phyloP scores from a whole-genome alignment of 2,113 vertebrate species.

The Python bivittatus region DNA sequence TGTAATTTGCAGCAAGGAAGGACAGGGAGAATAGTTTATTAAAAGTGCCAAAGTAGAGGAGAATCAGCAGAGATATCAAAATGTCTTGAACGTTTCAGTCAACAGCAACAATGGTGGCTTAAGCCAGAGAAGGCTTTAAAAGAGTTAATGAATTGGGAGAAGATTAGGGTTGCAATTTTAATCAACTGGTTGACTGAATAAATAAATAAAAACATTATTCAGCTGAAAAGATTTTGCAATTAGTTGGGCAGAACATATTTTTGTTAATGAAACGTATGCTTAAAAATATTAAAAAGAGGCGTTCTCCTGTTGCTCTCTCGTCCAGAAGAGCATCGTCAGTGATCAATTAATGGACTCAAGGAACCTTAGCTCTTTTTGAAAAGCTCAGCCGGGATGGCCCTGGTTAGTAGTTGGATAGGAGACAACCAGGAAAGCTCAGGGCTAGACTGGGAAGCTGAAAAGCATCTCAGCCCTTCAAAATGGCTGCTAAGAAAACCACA shows the following conservation, averaged over 20 bases:
- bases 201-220: not conserved
- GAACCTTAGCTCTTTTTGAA: too few relatives aligned
- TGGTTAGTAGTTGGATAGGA: too few relatives aligned
- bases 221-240: not conserved
- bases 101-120: not conserved
- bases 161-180: not conserved
- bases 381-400: too few relatives aligned
- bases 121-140: not conserved
- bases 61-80: not conserved
- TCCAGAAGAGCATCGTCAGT: too few relatives aligned
- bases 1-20: not conserved
- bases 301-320: too few relatives aligned
- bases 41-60: not conserved
- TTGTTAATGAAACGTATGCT: not conserved
- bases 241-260: not conserved
- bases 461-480: too few relatives aligned
- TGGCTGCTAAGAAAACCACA: too few relatives aligned
- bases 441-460: too few relatives aligned
- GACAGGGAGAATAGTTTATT: not conserved
- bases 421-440: too few relatives aligned
- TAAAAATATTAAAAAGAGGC: not conserved
- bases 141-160: not conserved
- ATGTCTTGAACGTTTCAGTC: not conserved
- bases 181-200: not conserved
- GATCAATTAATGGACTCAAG: too few relatives aligned